Base-by-base conservation (phyloP, 1,140 invertebrate genomes). In the Tetramorium parvispinum region DNA sequence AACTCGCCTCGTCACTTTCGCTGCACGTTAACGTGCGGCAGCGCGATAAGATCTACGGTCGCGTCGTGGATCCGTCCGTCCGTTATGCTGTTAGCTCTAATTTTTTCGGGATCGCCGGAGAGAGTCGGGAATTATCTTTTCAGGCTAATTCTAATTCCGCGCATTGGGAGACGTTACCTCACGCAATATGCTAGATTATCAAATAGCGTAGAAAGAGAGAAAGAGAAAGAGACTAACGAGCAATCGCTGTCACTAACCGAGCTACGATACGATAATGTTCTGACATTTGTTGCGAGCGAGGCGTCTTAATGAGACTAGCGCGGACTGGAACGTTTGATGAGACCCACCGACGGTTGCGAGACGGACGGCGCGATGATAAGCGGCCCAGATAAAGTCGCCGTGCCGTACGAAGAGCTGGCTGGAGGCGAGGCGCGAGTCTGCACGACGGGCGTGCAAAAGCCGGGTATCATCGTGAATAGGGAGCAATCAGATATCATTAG, bases 401-500 rank as follows among this genome's bases (percentile, higher is more conserved):
- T 57, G 86, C 61, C 27, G 63, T 55, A 76, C 61, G 65, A 53
- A 32, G 76, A 43, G 76, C 86, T 55, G 79, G 65, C 77, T 32
- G 53, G 85, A 92, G 90, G 91, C 88, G 89, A 92, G 91, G 91
- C 90, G 89, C 89, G 91, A 91, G 92, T 88, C 82, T 85, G 87
- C 86, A 91, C 83, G 87, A 87, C 43, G 78, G 71, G 86, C 85
- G 91, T 90, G 89, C 92, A 91, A 90, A 88, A 87, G 53, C 87
- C 85, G 85, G 92, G 92, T 93, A 94, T 94, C 93, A 93, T 94
- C 93, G 91, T 92, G 94, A 93, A 94, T 93, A 92, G 90, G 89
- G 92, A 93, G 93, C 93, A 94, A 94, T 94, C 93, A 94, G 94
- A 93, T 94, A 94, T 94, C 93, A 94, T 94, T 94, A 94, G 91